These are phyloP conservation scores for Philypnodon macrostomus DNA, from an alignment of 2,797 vertebrate species.

Conservation along the genomic window DNA sequence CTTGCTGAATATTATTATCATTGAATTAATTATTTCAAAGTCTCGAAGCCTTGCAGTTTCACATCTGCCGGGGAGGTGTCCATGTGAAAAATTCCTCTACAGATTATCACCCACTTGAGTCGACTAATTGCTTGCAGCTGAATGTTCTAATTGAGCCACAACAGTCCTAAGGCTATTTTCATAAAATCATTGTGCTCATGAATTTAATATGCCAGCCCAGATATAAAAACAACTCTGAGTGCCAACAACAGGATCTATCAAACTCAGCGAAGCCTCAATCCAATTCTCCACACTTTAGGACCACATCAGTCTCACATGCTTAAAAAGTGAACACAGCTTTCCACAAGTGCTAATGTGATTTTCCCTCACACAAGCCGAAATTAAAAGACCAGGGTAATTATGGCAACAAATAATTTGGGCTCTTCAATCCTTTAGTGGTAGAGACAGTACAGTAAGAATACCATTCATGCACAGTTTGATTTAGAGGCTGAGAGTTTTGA, in stretches of 20 bases:
- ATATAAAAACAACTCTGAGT: conserved; percentile 70
- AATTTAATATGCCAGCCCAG: conserved; percentile 75
- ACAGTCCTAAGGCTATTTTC: conserved; percentile 80
- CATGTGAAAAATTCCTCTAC: conserved; percentile 74
- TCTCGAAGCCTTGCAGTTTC: conserved; percentile 72
- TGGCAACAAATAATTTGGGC: conserved; percentile 46
- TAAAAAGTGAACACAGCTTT: conserved; percentile 62
- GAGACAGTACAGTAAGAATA: conserved; percentile 33
- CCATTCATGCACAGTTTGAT: conserved; percentile 39
- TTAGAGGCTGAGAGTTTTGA: conserved; percentile 46
- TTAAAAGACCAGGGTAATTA: conserved; percentile 48
- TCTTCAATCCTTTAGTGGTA: conserved; percentile 31
- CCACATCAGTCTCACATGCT: conserved; percentile 62
- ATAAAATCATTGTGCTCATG: conserved; percentile 78
- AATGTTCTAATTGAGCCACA: conserved; percentile 82
- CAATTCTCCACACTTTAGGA: conserved; percentile 66
- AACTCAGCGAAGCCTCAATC: conserved; percentile 67
- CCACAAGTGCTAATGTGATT: conserved; percentile 51
- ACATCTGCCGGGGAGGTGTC: conserved; percentile 77
- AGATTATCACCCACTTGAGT: conserved; percentile 82
- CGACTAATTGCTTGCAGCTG: conserved; percentile 81
- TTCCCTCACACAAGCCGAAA: conserved; percentile 40
- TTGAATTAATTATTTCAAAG: conserved; percentile 73
- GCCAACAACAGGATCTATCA: conserved; percentile 72
- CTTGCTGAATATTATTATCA: conserved; percentile 63